Evolutionary conservation across 1,140 invertebrate genomes (phyloP).

Genomic region (Bombus terrestris): DNA sequence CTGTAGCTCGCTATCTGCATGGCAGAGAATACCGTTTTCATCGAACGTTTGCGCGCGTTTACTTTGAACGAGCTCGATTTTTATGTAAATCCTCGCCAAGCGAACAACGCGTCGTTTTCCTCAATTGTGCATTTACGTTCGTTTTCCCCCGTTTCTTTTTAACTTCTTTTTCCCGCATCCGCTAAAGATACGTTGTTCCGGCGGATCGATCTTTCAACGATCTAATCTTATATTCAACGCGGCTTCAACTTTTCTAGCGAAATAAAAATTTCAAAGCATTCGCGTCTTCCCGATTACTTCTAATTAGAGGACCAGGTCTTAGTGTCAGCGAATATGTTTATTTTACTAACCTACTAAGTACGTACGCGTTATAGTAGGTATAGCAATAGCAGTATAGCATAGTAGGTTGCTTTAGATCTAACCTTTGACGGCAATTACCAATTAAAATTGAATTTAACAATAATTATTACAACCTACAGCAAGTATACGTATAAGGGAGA

Average conservation of each 20-base stretch:
- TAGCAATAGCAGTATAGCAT: too few relatives aligned
- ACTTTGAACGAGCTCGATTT: constrained; percentile 63
- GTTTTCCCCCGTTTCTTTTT: background rate
- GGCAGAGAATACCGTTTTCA: background rate
- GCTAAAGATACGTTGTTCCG: constrained; percentile 1
- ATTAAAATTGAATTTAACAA: too few relatives aligned
- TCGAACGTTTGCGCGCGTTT: constrained; percentile 7
- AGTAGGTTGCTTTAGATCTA: too few relatives aligned
- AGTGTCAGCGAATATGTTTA: too few relatives aligned
- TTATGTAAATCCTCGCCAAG: constrained; percentile 66
- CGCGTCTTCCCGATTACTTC: background rate
- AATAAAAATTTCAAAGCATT: background rate
- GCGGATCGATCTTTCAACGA: constrained; percentile 18
- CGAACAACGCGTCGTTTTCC: constrained; percentile 8
- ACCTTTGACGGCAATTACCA: too few relatives aligned
- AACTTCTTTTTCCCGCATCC: background rate
- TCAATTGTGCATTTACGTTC: background rate
- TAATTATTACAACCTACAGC: too few relatives aligned
- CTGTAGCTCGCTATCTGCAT: background rate
- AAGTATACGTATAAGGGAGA: too few relatives aligned
- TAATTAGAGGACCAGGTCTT: too few relatives aligned
- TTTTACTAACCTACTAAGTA: too few relatives aligned
- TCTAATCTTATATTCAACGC: constrained; percentile 17
- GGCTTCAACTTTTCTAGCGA: too few relatives aligned
- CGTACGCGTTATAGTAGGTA: too few relatives aligned